Conservation (phyloP, 2,888 invertebrate species). For the Melanostoma mellinum region DNA sequence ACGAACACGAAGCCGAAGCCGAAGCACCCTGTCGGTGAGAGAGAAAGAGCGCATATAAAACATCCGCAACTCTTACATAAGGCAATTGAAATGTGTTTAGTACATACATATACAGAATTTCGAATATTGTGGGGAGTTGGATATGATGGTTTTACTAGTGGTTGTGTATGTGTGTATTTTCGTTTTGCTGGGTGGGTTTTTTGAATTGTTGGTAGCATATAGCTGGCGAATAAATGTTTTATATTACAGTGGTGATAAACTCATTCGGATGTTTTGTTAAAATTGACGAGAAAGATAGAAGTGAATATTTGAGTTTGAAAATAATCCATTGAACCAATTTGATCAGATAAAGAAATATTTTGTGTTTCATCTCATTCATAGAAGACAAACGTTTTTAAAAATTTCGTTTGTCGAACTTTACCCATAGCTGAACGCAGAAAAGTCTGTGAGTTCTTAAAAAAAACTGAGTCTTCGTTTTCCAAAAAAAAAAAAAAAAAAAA, state of each 20-base stretch:
- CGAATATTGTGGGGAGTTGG: conserved; percentile 34
- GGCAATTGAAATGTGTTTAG: conserved; percentile 39
- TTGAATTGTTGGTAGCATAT: conserved; percentile 34
- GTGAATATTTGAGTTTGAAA: too few species aligned
- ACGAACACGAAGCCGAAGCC: conserved; percentile 24
- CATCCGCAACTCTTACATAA: conserved; percentile 72
- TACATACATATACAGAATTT: conserved; percentile 12
- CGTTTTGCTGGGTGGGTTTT: conserved; percentile 38
- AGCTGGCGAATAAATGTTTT: conserved; percentile 31
- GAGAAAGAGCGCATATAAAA: conserved; percentile 60
- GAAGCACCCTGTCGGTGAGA: conserved; percentile 71
- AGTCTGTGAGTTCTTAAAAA: too few species aligned
- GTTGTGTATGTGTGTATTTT: conserved; percentile 30
- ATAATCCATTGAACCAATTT: too few species aligned
- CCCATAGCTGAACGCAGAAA: too few species aligned
- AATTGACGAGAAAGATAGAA: too few species aligned
- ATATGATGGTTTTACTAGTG: conserved; percentile 5
- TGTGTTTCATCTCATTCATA: too few species aligned
- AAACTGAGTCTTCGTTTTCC: too few species aligned
- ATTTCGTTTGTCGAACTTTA: too few species aligned
- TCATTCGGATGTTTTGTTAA: conserved; percentile 7
- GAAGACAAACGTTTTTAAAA: too few species aligned
- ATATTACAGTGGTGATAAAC: conserved; percentile 52
- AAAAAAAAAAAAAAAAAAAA: too few species aligned
- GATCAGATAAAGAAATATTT: too few species aligned